A percentile compares a stretch with the other conserved stretches of the same genome.
Evolutionary conservation across 2,797 vertebrate species (phyloP).

Genomic region (Enteromius afrohamiltoni): DNA sequence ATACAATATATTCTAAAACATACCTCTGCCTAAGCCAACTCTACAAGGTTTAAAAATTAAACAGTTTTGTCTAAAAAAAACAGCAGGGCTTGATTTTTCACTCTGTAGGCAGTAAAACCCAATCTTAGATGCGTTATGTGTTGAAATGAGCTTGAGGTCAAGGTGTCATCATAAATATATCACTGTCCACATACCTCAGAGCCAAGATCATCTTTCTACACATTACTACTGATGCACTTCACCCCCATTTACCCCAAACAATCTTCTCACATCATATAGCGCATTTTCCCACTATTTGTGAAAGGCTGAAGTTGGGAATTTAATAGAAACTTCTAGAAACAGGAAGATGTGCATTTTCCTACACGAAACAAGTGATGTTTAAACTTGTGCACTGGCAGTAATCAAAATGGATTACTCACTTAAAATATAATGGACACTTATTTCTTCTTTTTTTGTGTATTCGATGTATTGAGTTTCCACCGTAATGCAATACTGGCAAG

Average conservation of each 20-base stretch:
- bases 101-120: conserved; percentile 71
- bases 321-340: conserved; percentile 49
- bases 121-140: conserved; percentile 62
- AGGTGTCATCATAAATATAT: conserved; percentile 66
- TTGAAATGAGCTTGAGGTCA: conserved; percentile 65
- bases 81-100: conserved; percentile 49
- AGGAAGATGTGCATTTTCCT: conserved; percentile 42
- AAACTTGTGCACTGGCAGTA: conserved; percentile 39
- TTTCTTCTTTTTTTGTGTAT: conserved; percentile 50
- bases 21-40: background rate
- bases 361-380: conserved; percentile 35
- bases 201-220: conserved; percentile 63
- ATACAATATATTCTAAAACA: background rate
- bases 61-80: background rate
- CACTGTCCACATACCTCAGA: conserved; percentile 67
- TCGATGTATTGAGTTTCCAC: conserved; percentile 59
- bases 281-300: conserved; percentile 43
- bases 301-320: conserved; percentile 39
- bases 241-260: conserved; percentile 27
- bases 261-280: conserved; percentile 36
- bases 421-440: conserved; percentile 46
- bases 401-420: conserved; percentile 50
- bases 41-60: background rate
- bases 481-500: conserved; percentile 67
- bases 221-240: conserved; percentile 52